phyloP scores from a whole-genome alignment of 2,888 invertebrate species.

The Aspidiotus destructor region DNA sequence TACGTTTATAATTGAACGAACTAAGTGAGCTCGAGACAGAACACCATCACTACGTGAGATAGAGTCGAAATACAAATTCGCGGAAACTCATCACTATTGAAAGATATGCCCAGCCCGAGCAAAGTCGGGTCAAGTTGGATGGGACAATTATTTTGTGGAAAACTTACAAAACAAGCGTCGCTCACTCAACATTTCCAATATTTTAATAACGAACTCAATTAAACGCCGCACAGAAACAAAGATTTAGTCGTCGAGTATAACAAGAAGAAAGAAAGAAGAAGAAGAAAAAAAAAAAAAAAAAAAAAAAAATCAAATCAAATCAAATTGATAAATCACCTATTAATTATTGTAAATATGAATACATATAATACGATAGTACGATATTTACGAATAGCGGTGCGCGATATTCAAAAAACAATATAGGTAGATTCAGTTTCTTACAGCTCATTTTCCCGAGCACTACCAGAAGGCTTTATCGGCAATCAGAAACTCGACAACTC shows the following conservation, averaged over 20 bases:
- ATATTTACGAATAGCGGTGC: conserved; percentile 13
- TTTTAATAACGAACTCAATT: no score
- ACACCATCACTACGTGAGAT: conserved; percentile 20
- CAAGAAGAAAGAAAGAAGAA: not conserved
- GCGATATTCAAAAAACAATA: conserved; percentile 18
- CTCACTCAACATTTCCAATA: no score
- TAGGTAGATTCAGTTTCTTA: conserved; percentile 12
- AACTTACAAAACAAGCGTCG: no score
- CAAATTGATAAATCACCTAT: not conserved
- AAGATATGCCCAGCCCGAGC: no score
- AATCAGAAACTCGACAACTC: conserved; percentile 24
- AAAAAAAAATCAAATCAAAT: not conserved
- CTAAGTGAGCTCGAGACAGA: conserved; percentile 10
- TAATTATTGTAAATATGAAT: conserved; percentile 4
- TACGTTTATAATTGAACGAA: no score
- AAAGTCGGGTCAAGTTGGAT: no score
- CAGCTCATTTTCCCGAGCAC: conserved; percentile 21
- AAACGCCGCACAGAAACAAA: not conserved
- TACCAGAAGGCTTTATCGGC: conserved; percentile 8
- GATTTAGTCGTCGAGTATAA: not conserved
- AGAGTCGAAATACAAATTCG: conserved; percentile 2
- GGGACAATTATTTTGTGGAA: no score
- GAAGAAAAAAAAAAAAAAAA: not conserved
- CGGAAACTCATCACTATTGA: conserved; percentile 9
- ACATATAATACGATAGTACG: conserved; percentile 1